Evolutionary conservation across 2,888 invertebrate species (phyloP).

Genomic region (Plemyria rubiginata): DNA sequence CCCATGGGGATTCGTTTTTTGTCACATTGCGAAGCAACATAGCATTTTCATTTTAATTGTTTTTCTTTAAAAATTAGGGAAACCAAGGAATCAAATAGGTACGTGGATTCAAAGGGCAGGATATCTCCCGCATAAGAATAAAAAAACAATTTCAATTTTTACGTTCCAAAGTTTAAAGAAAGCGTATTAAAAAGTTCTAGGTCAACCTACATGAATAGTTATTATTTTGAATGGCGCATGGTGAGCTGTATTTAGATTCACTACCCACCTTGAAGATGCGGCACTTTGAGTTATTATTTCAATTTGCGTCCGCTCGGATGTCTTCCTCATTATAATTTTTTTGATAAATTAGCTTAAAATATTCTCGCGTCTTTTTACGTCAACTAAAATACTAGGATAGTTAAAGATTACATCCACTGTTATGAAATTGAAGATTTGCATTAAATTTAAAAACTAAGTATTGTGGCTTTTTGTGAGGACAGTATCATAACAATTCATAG

Average conservation of each 20-base stretch:
- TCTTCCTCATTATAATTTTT: constrained; percentile 48
- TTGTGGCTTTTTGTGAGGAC: neutral
- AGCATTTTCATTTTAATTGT: no score
- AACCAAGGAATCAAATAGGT: no score
- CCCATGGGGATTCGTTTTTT: no score
- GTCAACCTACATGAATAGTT: constrained; percentile 7
- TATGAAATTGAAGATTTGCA: no score
- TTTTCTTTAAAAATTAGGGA: no score
- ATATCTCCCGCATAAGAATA: neutral
- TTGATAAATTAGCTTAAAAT: constrained; percentile 29
- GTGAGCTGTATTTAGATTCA: constrained; percentile 36
- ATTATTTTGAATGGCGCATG: constrained; percentile 26
- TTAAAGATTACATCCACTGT: no score
- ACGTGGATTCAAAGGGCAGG: no score
- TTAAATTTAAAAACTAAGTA: neutral
- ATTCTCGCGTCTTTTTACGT: neutral
- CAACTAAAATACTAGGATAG: neutral
- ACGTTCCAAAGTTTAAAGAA: neutral
- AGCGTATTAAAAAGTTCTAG: neutral
- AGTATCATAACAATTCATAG: neutral
- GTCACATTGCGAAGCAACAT: no score
- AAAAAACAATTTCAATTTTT: neutral
- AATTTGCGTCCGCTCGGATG: constrained; percentile 40
- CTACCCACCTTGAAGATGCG: constrained; percentile 44
- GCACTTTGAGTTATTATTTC: constrained; percentile 48